A percentile compares a stretch with the other conserved stretches of the same genome.
Conservation (phyloP, 1,140 invertebrate species). For the Magallana gigas region DNA sequence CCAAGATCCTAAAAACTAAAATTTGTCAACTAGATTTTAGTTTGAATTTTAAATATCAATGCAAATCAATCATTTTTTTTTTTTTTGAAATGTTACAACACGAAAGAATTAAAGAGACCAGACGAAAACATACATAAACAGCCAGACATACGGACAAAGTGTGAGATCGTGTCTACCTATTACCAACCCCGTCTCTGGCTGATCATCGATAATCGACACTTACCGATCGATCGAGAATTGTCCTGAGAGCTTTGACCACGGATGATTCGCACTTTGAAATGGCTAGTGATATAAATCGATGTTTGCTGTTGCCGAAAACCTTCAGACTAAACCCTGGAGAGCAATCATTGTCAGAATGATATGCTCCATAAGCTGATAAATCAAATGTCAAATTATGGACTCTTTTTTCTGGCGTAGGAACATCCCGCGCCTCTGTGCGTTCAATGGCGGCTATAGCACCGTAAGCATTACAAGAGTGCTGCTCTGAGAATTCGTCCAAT, state of each 20-base stretch:
- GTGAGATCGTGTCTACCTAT: too few species aligned
- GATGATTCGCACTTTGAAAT: constrained; percentile 74
- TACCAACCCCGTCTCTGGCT: too few species aligned
- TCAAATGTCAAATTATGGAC: constrained; percentile 76
- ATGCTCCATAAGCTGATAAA: constrained; percentile 71
- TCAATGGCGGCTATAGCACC: constrained; percentile 75
- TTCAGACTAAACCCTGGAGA: constrained; percentile 74
- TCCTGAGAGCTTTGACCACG: constrained; percentile 71
- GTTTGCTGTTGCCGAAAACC: constrained; percentile 74
- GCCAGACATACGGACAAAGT: too few species aligned
- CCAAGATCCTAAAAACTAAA: too few species aligned
- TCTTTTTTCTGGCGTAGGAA: constrained; percentile 72
- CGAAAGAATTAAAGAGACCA: too few species aligned
- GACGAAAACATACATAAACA: too few species aligned
- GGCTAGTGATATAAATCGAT: constrained; percentile 72
- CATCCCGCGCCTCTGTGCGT: constrained; percentile 64
- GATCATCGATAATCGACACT: constrained; percentile 47
- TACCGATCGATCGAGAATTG: constrained; percentile 76
- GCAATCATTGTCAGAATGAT: constrained; percentile 62
- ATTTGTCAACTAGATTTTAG: too few species aligned
- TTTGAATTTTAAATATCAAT: too few species aligned
- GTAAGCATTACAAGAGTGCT: constrained; percentile 72
- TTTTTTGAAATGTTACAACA: too few species aligned
- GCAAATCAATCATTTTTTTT: too few species aligned
- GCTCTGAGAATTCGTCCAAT: constrained; percentile 73